Evolutionary conservation across 2,888 invertebrate genomes (phyloP), one percentile per base, ranked within the genome.

Genomic region (Mellilla xanthometata): DNA sequence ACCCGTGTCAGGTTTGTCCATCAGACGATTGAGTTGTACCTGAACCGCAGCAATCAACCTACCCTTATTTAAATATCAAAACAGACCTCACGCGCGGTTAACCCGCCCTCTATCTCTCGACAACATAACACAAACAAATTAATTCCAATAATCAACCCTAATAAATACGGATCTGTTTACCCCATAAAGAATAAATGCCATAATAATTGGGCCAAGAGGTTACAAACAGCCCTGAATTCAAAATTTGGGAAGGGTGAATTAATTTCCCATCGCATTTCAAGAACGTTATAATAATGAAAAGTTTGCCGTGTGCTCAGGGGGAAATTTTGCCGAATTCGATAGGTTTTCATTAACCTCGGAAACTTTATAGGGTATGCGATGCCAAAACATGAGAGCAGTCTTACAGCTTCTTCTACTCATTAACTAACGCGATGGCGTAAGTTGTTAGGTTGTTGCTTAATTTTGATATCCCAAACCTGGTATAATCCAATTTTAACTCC

Each of bases 41-140:
- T 79, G 73, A 77, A 78, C n/a, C n/a, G n/a, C n/a, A 72, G 80
- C 81, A 81, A 81, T 83, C 81, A 79, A 72, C 79, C 68, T 64
- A 83, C 84, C 87, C 83, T 87, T 72, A 89, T 89, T 88, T 86
- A 79, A 86, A 88, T 89, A 88, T 84, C 76, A 87, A 88, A 88
- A 87, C 87, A 87, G 72, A 73, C 74, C 75, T 77, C 72, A 72
- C 77, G 76, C 75, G 69, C 76, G 76, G 76, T 76, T 79, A 70
- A 68, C 69, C 62, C 70, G 51, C 70, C 68, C 58, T 44, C 40
- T 44, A 52, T 47, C 70, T 56, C 72, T 76, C 79, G 61, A 41
- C 78, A 83, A 85, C 82, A 83, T 82, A 85, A 85, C 85, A 82
- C 77, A 88, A 88, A 89, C 88, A 89, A 89, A 89, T 89, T 89